Evolutionary conservation across 2,797 vertebrate species (phyloP).

Genomic region (Schizopygopsis pylzovi): DNA sequence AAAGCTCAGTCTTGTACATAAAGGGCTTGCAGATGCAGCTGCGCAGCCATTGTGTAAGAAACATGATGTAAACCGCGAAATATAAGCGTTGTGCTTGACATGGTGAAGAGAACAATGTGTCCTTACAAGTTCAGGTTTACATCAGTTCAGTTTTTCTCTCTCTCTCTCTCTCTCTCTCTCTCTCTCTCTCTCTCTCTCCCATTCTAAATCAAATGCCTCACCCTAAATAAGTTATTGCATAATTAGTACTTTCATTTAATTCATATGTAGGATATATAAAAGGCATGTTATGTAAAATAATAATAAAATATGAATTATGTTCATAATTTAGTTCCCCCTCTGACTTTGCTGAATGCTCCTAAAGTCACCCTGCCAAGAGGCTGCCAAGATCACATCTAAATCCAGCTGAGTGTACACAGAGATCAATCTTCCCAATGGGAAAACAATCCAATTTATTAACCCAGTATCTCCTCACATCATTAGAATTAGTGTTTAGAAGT

Average conservation of each 20-base stretch:
- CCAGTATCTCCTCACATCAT: conserved; percentile 32
- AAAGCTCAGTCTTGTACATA: conserved; percentile 5
- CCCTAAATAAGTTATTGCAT: neutral
- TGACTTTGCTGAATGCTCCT: neutral
- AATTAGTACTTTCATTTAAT: neutral
- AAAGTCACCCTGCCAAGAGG: neutral
- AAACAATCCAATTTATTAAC: conserved; percentile 63
- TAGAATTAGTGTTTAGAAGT: conserved; percentile 14
- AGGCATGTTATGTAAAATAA: neutral
- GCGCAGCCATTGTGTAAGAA: conserved; percentile 26
- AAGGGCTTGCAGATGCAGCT: conserved; percentile 13
- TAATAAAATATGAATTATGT: neutral
- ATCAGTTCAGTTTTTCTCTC: conserved; percentile 5
- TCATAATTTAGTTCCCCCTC: neutral
- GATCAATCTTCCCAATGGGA: conserved; percentile 41
- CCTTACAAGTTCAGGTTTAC: conserved; percentile 58
- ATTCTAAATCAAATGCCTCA: conserved; percentile 3
- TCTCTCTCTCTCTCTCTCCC: neutral
- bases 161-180: conserved; percentile 39
- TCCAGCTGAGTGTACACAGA: conserved; percentile 34
- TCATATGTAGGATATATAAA: neutral
- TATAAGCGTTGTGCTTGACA: conserved; percentile 58
- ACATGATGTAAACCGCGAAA: conserved; percentile 16
- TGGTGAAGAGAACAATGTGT: conserved; percentile 66
- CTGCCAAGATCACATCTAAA: conserved; percentile 19